phyloP scores from a whole-genome alignment of 1,140 invertebrate species.

The Dendroctonus ponderosae region DNA sequence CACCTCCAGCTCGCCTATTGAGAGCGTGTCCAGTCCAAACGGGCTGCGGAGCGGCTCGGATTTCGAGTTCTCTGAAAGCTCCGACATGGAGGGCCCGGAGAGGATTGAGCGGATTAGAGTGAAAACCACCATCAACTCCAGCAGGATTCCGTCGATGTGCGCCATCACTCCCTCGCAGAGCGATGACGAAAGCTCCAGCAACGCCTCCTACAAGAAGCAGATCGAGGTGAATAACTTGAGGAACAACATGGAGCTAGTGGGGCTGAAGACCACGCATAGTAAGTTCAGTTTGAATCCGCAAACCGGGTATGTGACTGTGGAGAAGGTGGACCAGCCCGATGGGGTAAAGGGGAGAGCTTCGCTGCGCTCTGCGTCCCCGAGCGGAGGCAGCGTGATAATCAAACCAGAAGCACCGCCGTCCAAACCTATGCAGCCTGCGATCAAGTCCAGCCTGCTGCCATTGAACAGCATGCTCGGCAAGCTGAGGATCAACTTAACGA shows the following conservation, averaged over 20 bases:
- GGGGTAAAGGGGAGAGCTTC: conserved; percentile 8
- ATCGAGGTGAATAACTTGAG: conserved; percentile 33
- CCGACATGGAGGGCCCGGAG: conserved; percentile 79
- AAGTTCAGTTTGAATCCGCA: conserved; percentile 55
- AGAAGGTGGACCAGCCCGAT: conserved; percentile 42
- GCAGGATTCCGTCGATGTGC: conserved; percentile 88
- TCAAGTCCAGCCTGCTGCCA: conserved; percentile 56
- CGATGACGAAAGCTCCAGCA: conserved; percentile 70
- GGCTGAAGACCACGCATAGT: conserved; percentile 33
- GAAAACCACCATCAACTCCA: conserved; percentile 83
- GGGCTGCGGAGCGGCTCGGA: conserved; percentile 70
- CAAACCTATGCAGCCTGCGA: conserved; percentile 46
- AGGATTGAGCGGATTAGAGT: conserved; percentile 79
- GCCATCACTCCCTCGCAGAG: conserved; percentile 85
- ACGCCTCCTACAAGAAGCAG: conserved; percentile 36
- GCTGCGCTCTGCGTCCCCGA: conserved; percentile 44
- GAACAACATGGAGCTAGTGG: conserved; percentile 28
- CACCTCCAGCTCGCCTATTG: conserved; percentile 76
- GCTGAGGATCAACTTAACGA: conserved; percentile 61
- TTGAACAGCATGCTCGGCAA: conserved; percentile 64
- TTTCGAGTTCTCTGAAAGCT: conserved; percentile 75
- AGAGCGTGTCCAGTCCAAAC: conserved; percentile 66
- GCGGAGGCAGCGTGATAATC: conserved; percentile 46
- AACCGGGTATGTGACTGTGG: conserved; percentile 57
- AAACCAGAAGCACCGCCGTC: conserved; percentile 46